Evolutionary conservation across 2,888 invertebrate genomes (phyloP).

Genomic region (Acronicta psi): DNA sequence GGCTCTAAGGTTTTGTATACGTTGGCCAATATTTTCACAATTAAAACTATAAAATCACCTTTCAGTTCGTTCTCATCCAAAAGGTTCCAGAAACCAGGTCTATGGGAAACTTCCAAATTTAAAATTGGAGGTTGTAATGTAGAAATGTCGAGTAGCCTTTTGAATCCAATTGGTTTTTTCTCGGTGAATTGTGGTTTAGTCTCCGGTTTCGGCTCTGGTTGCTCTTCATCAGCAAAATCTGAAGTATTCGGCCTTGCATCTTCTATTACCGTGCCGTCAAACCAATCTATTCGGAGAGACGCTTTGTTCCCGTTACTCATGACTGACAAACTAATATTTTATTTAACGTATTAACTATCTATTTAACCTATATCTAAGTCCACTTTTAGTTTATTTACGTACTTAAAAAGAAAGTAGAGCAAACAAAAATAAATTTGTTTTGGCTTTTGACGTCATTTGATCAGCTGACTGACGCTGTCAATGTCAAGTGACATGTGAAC

Average conservation of each 20-base stretch:
- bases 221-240: conserved; percentile 72
- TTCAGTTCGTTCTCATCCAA: conserved; percentile 76
- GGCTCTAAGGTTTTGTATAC: conserved; percentile 74
- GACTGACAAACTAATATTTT: conserved; percentile 21
- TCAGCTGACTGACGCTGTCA: conserved; percentile 46
- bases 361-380: conserved; percentile 12
- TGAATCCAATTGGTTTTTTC: conserved; percentile 83
- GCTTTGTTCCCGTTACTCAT: conserved; percentile 74
- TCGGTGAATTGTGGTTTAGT: conserved; percentile 67
- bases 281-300: conserved; percentile 84
- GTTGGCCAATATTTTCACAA: conserved; percentile 79
- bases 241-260: conserved; percentile 61
- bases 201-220: conserved; percentile 53
- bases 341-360: not conserved
- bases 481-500: not conserved
- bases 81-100: conserved; percentile 83
- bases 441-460: conserved; percentile 29
- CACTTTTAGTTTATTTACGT: conserved; percentile 20
- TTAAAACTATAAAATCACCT: conserved; percentile 83
- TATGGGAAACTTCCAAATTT: conserved; percentile 78
- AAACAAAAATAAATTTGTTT: conserved; percentile 35
- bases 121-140: conserved; percentile 76
- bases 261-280: conserved; percentile 83
- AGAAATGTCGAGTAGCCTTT: conserved; percentile 79
- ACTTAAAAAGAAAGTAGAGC: conserved; percentile 37